phyloP scores from a whole-genome alignment of 2,888 invertebrate genomes.

The Osmoderma eremita region DNA sequence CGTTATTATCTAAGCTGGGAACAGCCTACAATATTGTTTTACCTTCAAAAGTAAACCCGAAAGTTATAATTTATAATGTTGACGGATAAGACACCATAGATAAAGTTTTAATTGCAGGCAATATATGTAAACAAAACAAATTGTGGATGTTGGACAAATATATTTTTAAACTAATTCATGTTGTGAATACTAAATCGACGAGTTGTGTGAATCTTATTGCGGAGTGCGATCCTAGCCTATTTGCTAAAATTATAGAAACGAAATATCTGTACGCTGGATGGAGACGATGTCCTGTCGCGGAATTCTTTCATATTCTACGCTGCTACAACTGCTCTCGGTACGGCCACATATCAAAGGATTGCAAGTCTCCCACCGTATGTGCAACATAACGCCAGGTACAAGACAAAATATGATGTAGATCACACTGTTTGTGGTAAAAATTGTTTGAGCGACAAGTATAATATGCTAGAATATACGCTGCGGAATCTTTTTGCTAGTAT shows the following conservation, averaged over 20 bases:
- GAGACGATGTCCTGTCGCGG: too few relatives aligned
- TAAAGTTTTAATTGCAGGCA: neutral
- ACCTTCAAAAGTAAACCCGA: neutral
- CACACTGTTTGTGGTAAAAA: neutral
- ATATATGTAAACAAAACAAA: neutral
- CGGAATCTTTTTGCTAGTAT: too few relatives aligned
- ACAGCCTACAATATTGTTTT: neutral
- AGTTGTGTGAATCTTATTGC: constrained; percentile 6
- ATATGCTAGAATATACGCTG: too few relatives aligned
- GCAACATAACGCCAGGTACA: neutral
- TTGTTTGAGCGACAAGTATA: too few relatives aligned
- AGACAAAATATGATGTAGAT: constrained; percentile 8
- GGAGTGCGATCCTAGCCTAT: neutral
- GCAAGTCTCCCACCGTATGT: too few relatives aligned
- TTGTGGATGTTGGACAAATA: neutral
- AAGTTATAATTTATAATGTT: neutral
- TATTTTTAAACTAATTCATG: too few relatives aligned
- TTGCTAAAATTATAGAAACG: too few relatives aligned
- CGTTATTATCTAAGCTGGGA: too few relatives aligned
- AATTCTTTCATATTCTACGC: too few relatives aligned
- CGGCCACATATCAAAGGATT: too few relatives aligned
- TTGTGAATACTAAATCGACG: neutral
- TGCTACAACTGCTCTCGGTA: too few relatives aligned
- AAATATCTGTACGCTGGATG: too few relatives aligned
- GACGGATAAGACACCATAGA: neutral